Conservation (phyloP, 2,797 vertebrate species). For the Dicrostonyx torquatus region DNA sequence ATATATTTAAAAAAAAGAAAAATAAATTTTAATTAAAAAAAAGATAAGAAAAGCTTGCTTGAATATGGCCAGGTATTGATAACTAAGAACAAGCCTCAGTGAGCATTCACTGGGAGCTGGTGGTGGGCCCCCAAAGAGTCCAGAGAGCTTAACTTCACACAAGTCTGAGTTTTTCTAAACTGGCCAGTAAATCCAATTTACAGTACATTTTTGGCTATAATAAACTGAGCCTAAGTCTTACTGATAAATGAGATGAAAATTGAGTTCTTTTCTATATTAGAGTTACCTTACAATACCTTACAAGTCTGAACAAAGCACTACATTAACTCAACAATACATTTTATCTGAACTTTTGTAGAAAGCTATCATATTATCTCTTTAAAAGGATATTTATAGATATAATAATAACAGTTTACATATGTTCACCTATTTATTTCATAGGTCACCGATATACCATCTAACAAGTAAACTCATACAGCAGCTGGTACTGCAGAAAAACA, state of each 20-base stretch:
- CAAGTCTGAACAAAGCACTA: conserved; percentile 73
- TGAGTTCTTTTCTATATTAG: conserved; percentile 49
- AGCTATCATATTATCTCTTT: conserved; percentile 82
- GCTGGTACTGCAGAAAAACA: conserved; percentile 90
- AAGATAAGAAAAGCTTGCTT: no score
- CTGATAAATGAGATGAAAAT: conserved; percentile 56
- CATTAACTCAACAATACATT: conserved; percentile 77
- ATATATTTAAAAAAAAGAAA: no score
- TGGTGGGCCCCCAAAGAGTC: no score
- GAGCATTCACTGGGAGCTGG: no score
- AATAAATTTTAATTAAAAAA: no score
- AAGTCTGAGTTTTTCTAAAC: conserved; percentile 23
- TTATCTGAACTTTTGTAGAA: conserved; percentile 81
- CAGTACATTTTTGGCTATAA: conserved; percentile 7
- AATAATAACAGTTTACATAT: conserved; percentile 86
- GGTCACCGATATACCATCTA: conserved; percentile 90
- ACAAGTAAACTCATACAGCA: conserved; percentile 91
- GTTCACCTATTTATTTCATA: conserved; percentile 92
- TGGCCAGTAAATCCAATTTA: conserved; percentile 39
- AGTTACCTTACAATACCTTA: conserved; percentile 45
- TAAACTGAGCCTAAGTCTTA: conserved; percentile 40
- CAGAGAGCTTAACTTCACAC: no score
- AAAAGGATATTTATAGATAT: conserved; percentile 87
- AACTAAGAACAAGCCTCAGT: no score
- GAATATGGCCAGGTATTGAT: no score